These are phyloP conservation scores for Scrobipalpa costella DNA, from an alignment of 2,888 invertebrate genomes.

Conservation along the genomic window DNA sequence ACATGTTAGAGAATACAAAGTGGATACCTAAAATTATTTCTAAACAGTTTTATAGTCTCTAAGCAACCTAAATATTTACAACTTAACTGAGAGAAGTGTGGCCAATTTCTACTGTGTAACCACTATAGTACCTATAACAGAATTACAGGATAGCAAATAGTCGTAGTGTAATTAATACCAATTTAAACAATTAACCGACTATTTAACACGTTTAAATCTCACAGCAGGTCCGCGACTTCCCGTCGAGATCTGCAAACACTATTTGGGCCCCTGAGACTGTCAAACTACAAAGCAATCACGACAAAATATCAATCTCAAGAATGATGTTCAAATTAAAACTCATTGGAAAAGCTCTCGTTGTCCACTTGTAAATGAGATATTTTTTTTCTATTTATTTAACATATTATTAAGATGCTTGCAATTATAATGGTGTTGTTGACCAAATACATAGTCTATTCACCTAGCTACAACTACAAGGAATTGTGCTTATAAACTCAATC, in stretches of 20 bases:
- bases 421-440: too few relatives aligned
- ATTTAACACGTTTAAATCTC: neutral
- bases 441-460: too few relatives aligned
- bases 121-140: neutral
- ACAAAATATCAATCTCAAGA: neutral
- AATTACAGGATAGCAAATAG: neutral
- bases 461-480: too few relatives aligned
- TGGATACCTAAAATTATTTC: too few relatives aligned
- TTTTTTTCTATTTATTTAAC: too few relatives aligned
- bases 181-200: neutral
- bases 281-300: neutral
- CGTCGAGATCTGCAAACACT: neutral
- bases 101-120: neutral
- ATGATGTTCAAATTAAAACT: neutral
- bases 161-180: neutral
- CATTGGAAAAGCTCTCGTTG: too few relatives aligned
- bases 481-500: too few relatives aligned
- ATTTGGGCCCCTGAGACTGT: neutral
- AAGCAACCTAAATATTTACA: too few relatives aligned
- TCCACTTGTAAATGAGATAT: too few relatives aligned
- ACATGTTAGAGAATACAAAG: too few relatives aligned
- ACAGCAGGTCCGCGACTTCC: neutral
- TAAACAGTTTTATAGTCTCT: too few relatives aligned
- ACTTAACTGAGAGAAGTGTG: neutral
- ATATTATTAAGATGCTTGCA: too few relatives aligned